Conservation (phyloP, 1,140 invertebrate species). For the Sinonovacula constricta region DNA sequence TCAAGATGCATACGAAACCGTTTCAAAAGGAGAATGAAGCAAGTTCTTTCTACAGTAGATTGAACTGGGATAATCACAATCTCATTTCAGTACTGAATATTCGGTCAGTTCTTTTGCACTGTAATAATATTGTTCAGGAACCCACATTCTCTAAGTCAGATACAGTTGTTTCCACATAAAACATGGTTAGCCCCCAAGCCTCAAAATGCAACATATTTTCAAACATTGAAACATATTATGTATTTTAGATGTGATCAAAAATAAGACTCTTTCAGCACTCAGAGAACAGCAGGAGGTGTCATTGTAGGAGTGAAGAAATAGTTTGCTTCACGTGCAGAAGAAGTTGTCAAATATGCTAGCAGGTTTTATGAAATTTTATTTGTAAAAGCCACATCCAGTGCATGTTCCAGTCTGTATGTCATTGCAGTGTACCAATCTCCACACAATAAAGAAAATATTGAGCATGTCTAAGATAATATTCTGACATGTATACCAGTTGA, state of each 20-base stretch:
- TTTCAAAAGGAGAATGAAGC: not conserved
- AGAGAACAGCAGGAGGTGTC: slow-evolving; percentile 5
- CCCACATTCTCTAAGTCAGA: not conserved
- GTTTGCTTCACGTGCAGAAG: too few relatives aligned
- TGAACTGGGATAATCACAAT: not conserved
- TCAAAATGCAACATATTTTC: not conserved
- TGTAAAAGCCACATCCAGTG: not conserved
- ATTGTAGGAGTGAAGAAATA: not conserved
- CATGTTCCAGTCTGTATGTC: not conserved
- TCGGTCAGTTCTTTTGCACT: not conserved
- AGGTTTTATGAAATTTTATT: not conserved
- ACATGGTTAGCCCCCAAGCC: slow-evolving; percentile 7
- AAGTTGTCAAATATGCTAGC: too few relatives aligned
- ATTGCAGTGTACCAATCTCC: not conserved
- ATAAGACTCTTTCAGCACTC: not conserved
- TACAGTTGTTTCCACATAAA: slow-evolving; percentile 13
- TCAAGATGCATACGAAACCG: not conserved
- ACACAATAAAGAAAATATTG: not conserved
- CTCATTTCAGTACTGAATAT: slow-evolving; percentile 8
- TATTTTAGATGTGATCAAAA: slow-evolving; percentile 1
- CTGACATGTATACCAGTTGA: not conserved
- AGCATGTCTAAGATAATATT: not conserved
- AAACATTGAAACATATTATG: not conserved
- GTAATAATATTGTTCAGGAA: not conserved
- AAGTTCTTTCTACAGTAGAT: not conserved